Base-by-base conservation (phyloP, 2,797 vertebrate genomes). In the Hydrocynus forskahlii region DNA sequence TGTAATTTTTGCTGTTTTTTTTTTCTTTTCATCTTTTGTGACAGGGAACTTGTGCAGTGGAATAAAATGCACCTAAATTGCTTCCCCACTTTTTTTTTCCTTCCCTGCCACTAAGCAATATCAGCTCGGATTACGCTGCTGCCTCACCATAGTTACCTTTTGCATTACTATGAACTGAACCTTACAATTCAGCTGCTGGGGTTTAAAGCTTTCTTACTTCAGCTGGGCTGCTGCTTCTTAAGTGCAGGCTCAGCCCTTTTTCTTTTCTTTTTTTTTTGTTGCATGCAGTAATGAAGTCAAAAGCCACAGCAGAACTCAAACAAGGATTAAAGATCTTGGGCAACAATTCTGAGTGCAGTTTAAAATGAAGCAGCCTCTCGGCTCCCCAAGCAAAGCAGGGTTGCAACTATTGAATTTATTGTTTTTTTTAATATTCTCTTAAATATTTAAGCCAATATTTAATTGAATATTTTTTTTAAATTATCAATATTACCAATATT, bases 211-310 rank as follows among this genome's bases (percentile, higher is more conserved):
- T 85, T 85, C 90, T 91, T 82, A 91, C 91, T 92, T 92, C 87
- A 84, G 90, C 89, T 91, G 88, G 88, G 90, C 74, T 92, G 92
- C 89, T 72, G 84, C 87, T 84, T 88, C 88, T 80, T 87, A 89
- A 90, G 87, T 94, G 92, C 90, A 83, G 86, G 92, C 92, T 95
- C 93, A 95, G 94, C 92, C 94, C 89, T 93, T 89, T 91, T 68
- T n/a, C 13, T 52, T 35, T 35, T 35, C 35, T 35, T 35, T 48
- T 48, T 48, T 48, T 48, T 48, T 48, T 48, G 7, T 12, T 52
- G 85, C 81, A 81, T 81, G 90, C 94, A 89, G 73, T 21, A 91
- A 93, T 92, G 92, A 94, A 92, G 79, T 87, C 90, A 90, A 87
- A 87, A 89, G 79, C 89, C 91, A 72, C 89, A 91, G 89, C 92